Evolutionary conservation across 1,140 invertebrate genomes (phyloP).

Genomic region (Vanessa atalanta): DNA sequence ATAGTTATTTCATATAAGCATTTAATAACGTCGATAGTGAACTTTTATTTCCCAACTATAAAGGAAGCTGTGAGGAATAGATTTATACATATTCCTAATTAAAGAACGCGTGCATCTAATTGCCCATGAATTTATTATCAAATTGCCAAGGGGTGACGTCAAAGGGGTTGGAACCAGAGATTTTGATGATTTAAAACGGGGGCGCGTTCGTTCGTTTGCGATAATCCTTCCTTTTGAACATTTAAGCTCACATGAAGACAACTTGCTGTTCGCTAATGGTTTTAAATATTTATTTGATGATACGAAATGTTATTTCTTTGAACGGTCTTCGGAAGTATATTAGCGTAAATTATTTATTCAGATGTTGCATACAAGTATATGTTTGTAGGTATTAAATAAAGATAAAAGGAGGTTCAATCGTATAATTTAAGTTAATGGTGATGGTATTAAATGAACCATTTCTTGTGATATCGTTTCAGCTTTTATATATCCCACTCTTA

Average conservation of each 20-base stretch:
- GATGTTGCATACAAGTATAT: no score
- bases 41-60: background rate
- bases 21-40: no score
- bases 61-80: background rate
- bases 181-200: slow-evolving; percentile 14
- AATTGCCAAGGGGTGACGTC: slow-evolving; percentile 3
- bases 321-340: background rate
- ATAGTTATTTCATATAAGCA: no score
- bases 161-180: slow-evolving; percentile 12
- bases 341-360: background rate
- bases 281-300: background rate
- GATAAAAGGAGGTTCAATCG: no score
- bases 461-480: no score
- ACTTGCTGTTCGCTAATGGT: slow-evolving; percentile 3
- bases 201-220: background rate
- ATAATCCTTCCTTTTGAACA: slow-evolving; percentile 23
- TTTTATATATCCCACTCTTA: no score
- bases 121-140: slow-evolving; percentile 20
- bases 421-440: no score
- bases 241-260: slow-evolving; percentile 4
- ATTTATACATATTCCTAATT: background rate
- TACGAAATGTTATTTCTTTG: background rate
- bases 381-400: no score
- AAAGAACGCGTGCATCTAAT: slow-evolving; percentile 18
- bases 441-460: no score